Percentiles rank a stretch among this genome's conserved stretches.
These are phyloP conservation scores for Mugil cephalus DNA, from an alignment of 2,113 vertebrate genomes.

Conservation along the genomic window DNA sequence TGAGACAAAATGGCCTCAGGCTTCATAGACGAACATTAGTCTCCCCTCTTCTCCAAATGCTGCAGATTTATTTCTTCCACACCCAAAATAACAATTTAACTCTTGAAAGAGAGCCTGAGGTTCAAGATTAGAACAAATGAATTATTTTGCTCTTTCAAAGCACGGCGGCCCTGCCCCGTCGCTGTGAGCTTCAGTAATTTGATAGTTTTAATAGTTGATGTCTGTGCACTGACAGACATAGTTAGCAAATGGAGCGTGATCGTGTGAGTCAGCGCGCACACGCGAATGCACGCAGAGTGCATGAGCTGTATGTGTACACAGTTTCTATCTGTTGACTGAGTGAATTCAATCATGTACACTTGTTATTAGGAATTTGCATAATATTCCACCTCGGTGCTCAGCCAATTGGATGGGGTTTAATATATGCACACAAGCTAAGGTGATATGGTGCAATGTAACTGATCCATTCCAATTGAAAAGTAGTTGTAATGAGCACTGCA, in stretches of 20 bases:
- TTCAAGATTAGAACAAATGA: constrained; percentile 57
- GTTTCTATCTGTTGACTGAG: constrained; percentile 60
- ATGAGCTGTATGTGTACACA: constrained; percentile 7
- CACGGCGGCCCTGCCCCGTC: constrained; percentile 18
- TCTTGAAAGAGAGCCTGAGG: constrained; percentile 51
- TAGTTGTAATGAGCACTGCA: constrained; percentile 58
- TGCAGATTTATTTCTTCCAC: constrained; percentile 52
- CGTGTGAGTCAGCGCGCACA: neutral
- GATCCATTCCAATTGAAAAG: constrained; percentile 59
- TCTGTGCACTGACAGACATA: constrained; percentile 50
- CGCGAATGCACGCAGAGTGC: neutral
- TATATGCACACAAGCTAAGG: constrained; percentile 51
- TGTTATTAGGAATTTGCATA: constrained; percentile 80
- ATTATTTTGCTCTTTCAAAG: constrained; percentile 49
- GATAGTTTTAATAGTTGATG: constrained; percentile 56
- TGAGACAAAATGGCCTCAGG: constrained; percentile 54
- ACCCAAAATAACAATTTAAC: constrained; percentile 55
- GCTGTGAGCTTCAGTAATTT: constrained; percentile 35
- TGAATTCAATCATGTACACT: constrained; percentile 79
- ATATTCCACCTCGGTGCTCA: constrained; percentile 74
- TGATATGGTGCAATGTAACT: constrained; percentile 60
- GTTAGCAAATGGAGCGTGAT: constrained; percentile 39
- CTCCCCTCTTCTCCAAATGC: neutral
- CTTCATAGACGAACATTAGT: constrained; percentile 24
- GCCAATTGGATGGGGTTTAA: constrained; percentile 72